Evolutionary conservation across 2,113 vertebrate genomes (phyloP), one percentile per base, ranked within the genome.

Genomic region (Thamnaconus septentrionalis): DNA sequence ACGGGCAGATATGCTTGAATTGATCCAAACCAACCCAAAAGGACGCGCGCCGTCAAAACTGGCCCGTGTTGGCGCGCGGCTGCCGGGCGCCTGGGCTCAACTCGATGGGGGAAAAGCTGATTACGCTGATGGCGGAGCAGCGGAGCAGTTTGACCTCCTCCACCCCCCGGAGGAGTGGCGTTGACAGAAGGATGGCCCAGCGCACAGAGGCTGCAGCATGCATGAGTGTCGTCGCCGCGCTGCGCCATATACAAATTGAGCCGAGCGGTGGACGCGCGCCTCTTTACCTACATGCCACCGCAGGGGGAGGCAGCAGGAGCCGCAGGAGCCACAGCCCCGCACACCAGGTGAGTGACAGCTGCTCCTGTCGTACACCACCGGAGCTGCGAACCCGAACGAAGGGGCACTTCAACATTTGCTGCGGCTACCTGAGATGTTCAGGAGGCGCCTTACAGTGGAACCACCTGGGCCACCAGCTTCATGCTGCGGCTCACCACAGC

Each of bases 111-210:
- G 41, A 53, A 18, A 53, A 0, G 53, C 7, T 49, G 48, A n/a
- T 50, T 9, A n/a, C n/a, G 48, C 2, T 50, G 48, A n/a, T 1
- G 10, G 10, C 48, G 48, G 48, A 5, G 48, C 7, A 8, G 59
- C n/a, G 66, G 58, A 59, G 61, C 65, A 10, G 60, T 61, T 56
- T 87, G 84, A 87, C 89, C 88, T 84, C 87, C 18, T 31, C 18
- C 18, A 31, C 18, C 85, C 82, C 78, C 79, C 64, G 81, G 82
- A 87, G 87, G 75, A 78, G 89, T 90, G 90, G 86, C 90, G 82
- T 82, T 80, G 66, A 72, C 73, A 70, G 75, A 77, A 86, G 80
- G 83, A 86, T 70, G 87, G 79, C 76, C 83, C 81, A 70, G 82
- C 67, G 78, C 79, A 84, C 70, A 85, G 85, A 82, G 64, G 71